A percentile compares a stretch with the other conserved stretches of the same genome.
Conservation (phyloP, 1,140 invertebrate species). For the Philopotamus ludificatus region DNA sequence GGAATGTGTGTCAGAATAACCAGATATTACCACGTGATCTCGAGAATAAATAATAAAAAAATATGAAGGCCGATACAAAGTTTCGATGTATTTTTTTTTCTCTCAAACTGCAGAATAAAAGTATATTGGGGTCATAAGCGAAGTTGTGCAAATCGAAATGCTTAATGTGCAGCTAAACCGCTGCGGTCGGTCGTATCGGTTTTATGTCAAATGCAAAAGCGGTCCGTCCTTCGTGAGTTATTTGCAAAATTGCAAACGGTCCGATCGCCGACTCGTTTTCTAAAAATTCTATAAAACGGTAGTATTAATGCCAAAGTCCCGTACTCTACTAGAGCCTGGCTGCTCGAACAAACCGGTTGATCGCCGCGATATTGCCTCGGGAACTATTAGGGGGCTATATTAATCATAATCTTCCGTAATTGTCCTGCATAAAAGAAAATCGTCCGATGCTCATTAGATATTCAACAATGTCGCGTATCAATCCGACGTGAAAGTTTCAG, state of each 20-base stretch:
- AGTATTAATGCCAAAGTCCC: slow-evolving; percentile 12
- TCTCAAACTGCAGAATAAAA: background rate
- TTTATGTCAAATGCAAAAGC: background rate
- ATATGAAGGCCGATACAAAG: slow-evolving; percentile 10
- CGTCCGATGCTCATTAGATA: too few species aligned
- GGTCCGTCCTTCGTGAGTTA: background rate
- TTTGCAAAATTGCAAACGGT: slow-evolving; percentile 1
- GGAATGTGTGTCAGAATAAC: slow-evolving; percentile 20
- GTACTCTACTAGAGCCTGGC: slow-evolving; percentile 7
- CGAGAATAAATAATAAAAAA: too few species aligned
- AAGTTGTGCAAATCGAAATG: background rate
- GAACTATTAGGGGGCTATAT: background rate
- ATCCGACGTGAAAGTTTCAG: background rate
- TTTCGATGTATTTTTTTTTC: too few species aligned
- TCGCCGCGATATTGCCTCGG: background rate
- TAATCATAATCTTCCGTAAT: background rate
- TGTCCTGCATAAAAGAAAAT: too few species aligned
- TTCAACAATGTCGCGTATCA: background rate
- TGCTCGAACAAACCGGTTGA: background rate
- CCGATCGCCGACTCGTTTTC: background rate
- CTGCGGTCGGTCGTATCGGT: background rate
- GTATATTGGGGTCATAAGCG: background rate
- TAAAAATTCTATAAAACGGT: slow-evolving; percentile 5
- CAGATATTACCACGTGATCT: slow-evolving; percentile 2
- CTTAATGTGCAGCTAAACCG: background rate